Percentiles rank a stretch among this genome's conserved stretches.
Conservation (phyloP, 2,113 vertebrate genomes). For the Prunella fulvescens region DNA sequence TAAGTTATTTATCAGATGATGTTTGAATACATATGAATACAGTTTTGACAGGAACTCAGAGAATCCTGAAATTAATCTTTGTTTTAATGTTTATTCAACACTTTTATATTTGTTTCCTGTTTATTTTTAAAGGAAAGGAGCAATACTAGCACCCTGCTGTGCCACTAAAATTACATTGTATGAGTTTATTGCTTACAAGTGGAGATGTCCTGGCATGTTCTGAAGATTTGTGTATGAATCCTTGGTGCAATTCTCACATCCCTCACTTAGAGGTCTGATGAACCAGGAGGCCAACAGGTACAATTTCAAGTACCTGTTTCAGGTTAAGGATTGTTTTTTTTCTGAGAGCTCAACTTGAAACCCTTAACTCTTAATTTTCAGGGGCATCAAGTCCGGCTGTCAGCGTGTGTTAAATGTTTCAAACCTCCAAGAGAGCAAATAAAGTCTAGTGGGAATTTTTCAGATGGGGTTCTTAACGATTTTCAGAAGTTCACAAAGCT, state of each 20-base stretch:
- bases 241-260: not conserved
- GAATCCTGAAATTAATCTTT: conserved; percentile 53
- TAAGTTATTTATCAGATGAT: conserved; percentile 67
- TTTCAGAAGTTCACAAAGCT: not conserved
- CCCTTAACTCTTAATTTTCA: not conserved
- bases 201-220: not conserved
- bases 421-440: not conserved
- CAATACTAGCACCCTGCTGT: conserved; percentile 12
- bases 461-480: not conserved
- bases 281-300: not conserved
- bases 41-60: conserved; percentile 67
- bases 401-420: not conserved
- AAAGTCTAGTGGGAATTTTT: not conserved
- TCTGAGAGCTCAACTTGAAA: not conserved
- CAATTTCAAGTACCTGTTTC: not conserved
- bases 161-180: not conserved
- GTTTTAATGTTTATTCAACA: conserved; percentile 69
- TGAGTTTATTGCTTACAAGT: not conserved
- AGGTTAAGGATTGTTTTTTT: not conserved
- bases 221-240: not conserved
- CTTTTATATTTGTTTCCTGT: conserved; percentile 53
- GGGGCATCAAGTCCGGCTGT: not conserved
- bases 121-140: conserved; percentile 36
- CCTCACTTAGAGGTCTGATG: not conserved
- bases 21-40: conserved; percentile 59